Conservation (phyloP, 2,113 vertebrate genomes). For the Thalassoma bifasciatum region DNA sequence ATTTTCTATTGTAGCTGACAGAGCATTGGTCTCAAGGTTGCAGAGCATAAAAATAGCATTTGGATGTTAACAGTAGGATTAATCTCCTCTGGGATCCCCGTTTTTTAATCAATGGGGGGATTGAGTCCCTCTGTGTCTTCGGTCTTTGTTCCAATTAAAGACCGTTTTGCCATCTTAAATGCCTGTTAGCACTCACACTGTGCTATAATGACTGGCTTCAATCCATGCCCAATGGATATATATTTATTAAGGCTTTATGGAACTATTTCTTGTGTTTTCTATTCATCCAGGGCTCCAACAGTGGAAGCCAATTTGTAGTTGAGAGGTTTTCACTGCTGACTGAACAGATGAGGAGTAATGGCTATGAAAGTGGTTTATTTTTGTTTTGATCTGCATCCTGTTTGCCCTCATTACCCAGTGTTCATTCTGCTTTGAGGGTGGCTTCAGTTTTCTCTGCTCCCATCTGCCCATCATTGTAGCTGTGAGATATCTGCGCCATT, state of each 20-base stretch:
- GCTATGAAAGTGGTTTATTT: conserved; percentile 44
- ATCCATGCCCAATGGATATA: conserved; percentile 46
- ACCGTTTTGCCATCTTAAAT: conserved; percentile 41
- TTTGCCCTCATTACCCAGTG: conserved; percentile 53
- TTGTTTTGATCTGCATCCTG: conserved; percentile 56
- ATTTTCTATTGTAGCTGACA: conserved; percentile 31
- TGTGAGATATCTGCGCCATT: neutral
- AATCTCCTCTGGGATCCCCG: conserved; percentile 2
- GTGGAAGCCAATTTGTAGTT: conserved; percentile 12
- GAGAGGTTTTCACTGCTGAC: conserved; percentile 20
- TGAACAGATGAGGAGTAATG: conserved; percentile 32
- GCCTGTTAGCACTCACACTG: conserved; percentile 34
- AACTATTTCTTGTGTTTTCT: conserved; percentile 27
- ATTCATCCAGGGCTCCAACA: conserved; percentile 4
- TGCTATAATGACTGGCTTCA: conserved; percentile 46
- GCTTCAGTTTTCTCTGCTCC: conserved; percentile 9
- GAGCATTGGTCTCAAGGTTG: conserved; percentile 23
- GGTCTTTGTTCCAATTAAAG: conserved; percentile 62
- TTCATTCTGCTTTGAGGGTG: conserved; percentile 24
- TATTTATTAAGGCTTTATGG: conserved; percentile 34
- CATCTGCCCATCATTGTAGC: neutral
- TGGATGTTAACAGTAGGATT: conserved; percentile 37
- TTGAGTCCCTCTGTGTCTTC: conserved; percentile 41
- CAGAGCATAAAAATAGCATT: conserved; percentile 53
- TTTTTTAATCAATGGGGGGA: conserved; percentile 29